phyloP scores from a whole-genome alignment of 2,888 invertebrate species.

The Trachelus tabidus region DNA sequence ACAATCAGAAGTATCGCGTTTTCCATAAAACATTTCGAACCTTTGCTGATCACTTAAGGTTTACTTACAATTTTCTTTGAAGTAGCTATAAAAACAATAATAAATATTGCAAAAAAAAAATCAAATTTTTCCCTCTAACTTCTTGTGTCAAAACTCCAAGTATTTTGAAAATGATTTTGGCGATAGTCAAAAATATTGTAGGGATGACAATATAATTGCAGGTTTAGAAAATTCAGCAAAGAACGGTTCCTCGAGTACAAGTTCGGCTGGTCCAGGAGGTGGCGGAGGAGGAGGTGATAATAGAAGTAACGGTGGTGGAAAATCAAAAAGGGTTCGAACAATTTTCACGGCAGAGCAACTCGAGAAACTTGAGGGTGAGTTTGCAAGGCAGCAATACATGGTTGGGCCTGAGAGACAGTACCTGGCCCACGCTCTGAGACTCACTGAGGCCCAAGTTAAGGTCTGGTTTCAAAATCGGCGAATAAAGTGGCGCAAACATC shows the following conservation, averaged over 20 bases:
- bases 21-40: background rate
- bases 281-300: slow-evolving; percentile 47
- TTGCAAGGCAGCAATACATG: slow-evolving; percentile 97
- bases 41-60: background rate
- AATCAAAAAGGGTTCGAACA: slow-evolving; percentile 88
- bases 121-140: background rate
- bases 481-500: slow-evolving; percentile 96
- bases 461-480: slow-evolving; percentile 81
- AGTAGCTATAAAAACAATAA: background rate
- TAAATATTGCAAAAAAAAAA: background rate
- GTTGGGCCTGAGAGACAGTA: slow-evolving; percentile 95
- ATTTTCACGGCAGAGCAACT: slow-evolving; percentile 97
- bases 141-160: background rate
- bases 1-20: background rate
- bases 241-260: slow-evolving; percentile 63
- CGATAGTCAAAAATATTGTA: too few species aligned
- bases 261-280: slow-evolving; percentile 34
- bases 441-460: slow-evolving; percentile 88
- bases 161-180: background rate
- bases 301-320: slow-evolving; percentile 68
- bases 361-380: slow-evolving; percentile 93
- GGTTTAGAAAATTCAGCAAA: slow-evolving; percentile 62
- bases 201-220: slow-evolving; percentile 35
- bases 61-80: background rate
- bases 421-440: slow-evolving; percentile 86